Evolutionary conservation across 2,888 invertebrate species (phyloP), one percentile per base, ranked within the genome.

Genomic region (Zygaena filipendulae): DNA sequence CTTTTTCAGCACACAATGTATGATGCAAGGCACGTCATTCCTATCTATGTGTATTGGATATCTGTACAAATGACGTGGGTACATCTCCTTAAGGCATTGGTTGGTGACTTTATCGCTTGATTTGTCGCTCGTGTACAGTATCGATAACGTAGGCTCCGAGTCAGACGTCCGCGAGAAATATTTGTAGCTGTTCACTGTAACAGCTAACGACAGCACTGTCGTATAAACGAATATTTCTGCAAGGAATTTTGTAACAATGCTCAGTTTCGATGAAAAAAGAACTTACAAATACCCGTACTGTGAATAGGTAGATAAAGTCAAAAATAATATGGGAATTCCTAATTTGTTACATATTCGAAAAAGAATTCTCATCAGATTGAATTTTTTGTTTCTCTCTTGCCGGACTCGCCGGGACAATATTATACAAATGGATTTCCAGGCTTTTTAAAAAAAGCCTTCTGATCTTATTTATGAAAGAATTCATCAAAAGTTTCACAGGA

Each of bases 1-100:
- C 34, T 75, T 77, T 47, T 67, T 75, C 29, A 79, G 47, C 21
- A 79, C 75, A 37, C 77, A 79, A 33, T 77, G 77, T 31, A 79
- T 68, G 25, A 79, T 70, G 38, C 77, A 79, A 0, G 77, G 77
- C 2, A 79, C 58, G 3, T 79, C 77, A 27, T 72, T 75, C 21
- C 66, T 52, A 34, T 75, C 74, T 16, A 79, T 68, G 7, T 49
- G 56, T 3, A 74, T 38, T 0, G 75, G 77, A 23, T 75, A 75
- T 32, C 64, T 72, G 42, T 79, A 77, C 3, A 75, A 42, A 30
- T 67, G 71, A 12, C 66, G 45, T 6, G 77, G 77, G 32, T 74
- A 79, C 77, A 79, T 79, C 42, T 79, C 77, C 20, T 51, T 43
- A 12, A 79, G 46, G 30, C 77, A 79, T 16, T 64, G 62, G 33